Evolutionary conservation across 2,113 vertebrate species (phyloP).

Genomic region (Strix uralensis): DNA sequence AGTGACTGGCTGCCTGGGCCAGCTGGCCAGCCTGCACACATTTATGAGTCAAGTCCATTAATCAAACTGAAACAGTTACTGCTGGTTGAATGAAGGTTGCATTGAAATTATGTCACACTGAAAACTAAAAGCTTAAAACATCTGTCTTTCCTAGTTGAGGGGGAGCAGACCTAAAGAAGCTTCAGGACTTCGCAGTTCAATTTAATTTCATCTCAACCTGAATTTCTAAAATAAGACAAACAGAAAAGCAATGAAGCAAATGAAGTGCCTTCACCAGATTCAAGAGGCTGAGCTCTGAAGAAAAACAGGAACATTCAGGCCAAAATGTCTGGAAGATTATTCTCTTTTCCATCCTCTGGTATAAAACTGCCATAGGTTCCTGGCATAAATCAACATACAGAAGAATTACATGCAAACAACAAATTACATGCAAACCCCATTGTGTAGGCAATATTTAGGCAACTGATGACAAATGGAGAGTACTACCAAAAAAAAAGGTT

Average conservation of each 20-base stretch:
- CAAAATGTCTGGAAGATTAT: neutral
- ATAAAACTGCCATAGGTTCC: neutral
- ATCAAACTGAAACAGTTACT: neutral
- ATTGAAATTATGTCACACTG: neutral
- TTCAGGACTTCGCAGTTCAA: neutral
- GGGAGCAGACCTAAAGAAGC: neutral
- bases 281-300: neutral
- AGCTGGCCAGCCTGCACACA: neutral
- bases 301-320: neutral
- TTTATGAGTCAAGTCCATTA: neutral
- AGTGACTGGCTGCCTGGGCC: neutral
- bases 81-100: neutral
- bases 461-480: neutral
- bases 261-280: neutral
- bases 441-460: neutral
- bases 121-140: neutral
- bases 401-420: neutral
- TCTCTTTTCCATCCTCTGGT: neutral
- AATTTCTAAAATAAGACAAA: neutral
- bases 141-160: neutral
- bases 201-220: neutral
- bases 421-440: neutral
- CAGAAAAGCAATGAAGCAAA: neutral
- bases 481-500: neutral
- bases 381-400: neutral